phyloP scores from a whole-genome alignment of 2,113 vertebrate species.

The Cheirogaleus medius region DNA sequence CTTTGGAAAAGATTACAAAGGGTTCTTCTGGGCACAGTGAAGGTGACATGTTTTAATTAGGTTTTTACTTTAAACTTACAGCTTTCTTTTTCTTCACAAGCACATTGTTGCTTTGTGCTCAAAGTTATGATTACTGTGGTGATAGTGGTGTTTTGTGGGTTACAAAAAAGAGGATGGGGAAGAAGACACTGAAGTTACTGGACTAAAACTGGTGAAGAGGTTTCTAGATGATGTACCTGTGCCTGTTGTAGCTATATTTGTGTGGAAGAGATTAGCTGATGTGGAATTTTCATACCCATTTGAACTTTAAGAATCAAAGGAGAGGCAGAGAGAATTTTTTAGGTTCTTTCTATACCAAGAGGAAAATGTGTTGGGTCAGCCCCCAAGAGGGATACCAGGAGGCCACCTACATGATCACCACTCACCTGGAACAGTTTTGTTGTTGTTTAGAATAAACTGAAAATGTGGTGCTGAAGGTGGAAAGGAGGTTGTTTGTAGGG shows the following conservation, averaged over 20 bases:
- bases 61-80: background rate
- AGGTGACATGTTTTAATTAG: background rate
- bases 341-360: background rate
- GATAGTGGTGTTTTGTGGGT: background rate
- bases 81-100: background rate
- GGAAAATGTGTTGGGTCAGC: background rate
- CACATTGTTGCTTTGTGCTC: background rate
- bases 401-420: background rate
- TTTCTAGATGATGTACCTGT: background rate
- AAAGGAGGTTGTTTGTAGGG: background rate
- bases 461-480: background rate
- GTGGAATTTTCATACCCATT: background rate
- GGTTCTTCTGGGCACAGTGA: background rate
- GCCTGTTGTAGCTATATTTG: background rate
- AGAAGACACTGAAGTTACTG: background rate
- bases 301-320: background rate
- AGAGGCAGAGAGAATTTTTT: background rate
- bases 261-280: background rate
- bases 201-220: background rate
- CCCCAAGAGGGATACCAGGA: background rate
- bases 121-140: background rate
- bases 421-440: background rate
- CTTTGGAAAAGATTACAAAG: background rate
- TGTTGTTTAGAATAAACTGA: background rate
- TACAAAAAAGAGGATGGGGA: background rate